phyloP scores from a whole-genome alignment of 23 tunicate genomes.

The Botrylloides violaceus region DNA sequence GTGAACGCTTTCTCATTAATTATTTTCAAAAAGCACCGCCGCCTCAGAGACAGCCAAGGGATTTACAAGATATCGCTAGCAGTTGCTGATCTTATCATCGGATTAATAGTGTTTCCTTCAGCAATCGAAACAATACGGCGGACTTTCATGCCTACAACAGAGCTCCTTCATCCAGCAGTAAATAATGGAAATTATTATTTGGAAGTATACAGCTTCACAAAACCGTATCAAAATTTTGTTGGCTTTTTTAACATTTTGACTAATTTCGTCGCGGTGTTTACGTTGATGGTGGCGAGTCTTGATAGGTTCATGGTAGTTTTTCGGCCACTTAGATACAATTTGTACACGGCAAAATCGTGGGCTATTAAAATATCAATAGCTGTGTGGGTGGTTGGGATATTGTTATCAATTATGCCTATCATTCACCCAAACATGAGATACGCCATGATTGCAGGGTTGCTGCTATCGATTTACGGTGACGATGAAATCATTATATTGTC shows the following conservation, averaged over 20 bases:
- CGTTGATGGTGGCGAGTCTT: constrained; percentile 10
- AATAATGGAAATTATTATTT: background rate
- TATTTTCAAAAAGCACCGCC: constrained; percentile 9
- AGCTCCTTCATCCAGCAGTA: background rate
- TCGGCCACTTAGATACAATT: constrained; percentile 15
- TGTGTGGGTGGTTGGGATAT: constrained; percentile 1
- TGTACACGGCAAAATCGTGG: constrained; percentile 18
- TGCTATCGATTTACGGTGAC: background rate
- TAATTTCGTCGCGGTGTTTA: constrained; percentile 4
- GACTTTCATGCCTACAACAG: constrained; percentile 8
- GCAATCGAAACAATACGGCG: constrained; percentile 17
- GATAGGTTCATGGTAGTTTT: constrained; percentile 22
- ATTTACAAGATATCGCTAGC: constrained; percentile 42
- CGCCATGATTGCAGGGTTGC: background rate
- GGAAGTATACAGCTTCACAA: background rate
- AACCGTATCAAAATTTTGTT: background rate
- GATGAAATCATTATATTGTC: constrained; percentile 1
- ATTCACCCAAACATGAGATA: constrained; percentile 1
- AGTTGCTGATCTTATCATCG: constrained; percentile 31
- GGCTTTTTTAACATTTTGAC: constrained; percentile 10
- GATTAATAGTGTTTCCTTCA: constrained; percentile 32
- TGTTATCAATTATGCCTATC: constrained; percentile 11
- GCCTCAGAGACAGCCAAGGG: constrained; percentile 53
- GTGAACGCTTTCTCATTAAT: background rate
- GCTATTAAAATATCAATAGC: constrained; percentile 5